These are phyloP conservation scores for Habroteleia sp. DNA, from an alignment of 2,888 invertebrate genomes.

Conservation along the genomic window DNA sequence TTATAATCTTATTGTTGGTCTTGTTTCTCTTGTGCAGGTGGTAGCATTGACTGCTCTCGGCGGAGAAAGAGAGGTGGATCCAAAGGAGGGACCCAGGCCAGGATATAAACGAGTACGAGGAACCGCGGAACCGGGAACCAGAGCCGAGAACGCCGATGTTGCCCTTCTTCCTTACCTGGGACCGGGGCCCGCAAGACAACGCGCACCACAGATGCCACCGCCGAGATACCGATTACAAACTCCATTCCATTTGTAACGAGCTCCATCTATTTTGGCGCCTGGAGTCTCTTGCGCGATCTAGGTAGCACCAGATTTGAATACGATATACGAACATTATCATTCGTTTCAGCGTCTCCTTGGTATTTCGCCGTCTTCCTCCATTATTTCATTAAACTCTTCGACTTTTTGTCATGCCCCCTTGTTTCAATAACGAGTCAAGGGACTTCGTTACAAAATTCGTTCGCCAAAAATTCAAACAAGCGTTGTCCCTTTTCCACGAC, in stretches of 20 bases:
- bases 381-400: slow-evolving; percentile 30
- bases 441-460: not conserved
- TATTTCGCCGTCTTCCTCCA: slow-evolving; percentile 32
- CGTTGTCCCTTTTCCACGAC: too few species aligned
- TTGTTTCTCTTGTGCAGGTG: slow-evolving; percentile 76
- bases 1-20: slow-evolving; percentile 79
- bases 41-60: slow-evolving; percentile 65
- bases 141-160: slow-evolving; percentile 64
- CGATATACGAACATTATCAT: slow-evolving; percentile 77
- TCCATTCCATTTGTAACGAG: slow-evolving; percentile 81
- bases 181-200: slow-evolving; percentile 63
- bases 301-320: slow-evolving; percentile 76
- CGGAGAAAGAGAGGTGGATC: slow-evolving; percentile 56
- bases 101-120: slow-evolving; percentile 79
- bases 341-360: slow-evolving; percentile 69
- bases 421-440: slow-evolving; percentile 1
- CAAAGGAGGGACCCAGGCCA: slow-evolving; percentile 55
- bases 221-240: slow-evolving; percentile 80
- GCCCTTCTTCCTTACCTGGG: slow-evolving; percentile 32
- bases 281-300: slow-evolving; percentile 70
- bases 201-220: slow-evolving; percentile 76
- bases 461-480: not conserved
- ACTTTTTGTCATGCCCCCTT: not conserved
- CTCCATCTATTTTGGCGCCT: slow-evolving; percentile 80
- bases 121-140: slow-evolving; percentile 71